phyloP scores from a whole-genome alignment of 2,113 vertebrate genomes.

The Gila orcuttii region DNA sequence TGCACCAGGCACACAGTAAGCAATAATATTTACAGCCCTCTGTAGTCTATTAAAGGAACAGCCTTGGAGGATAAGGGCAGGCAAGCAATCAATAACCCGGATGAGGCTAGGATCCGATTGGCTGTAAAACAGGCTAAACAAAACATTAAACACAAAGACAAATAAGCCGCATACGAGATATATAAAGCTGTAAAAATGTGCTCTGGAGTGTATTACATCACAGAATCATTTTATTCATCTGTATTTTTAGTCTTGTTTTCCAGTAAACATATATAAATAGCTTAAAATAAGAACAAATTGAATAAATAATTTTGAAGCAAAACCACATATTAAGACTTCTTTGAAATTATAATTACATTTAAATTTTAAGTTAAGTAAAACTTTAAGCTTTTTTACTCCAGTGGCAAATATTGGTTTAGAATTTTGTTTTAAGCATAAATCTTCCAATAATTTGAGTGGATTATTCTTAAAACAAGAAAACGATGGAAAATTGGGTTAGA shows the following conservation, averaged over 20 bases:
- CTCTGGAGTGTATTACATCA: background rate
- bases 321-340: background rate
- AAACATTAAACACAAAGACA: slow-evolving; percentile 34
- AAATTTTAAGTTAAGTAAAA: too few species aligned
- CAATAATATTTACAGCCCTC: slow-evolving; percentile 46
- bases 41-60: slow-evolving; percentile 49
- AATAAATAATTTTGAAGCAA: background rate
- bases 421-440: background rate
- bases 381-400: background rate
- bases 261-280: background rate
- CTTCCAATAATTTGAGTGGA: background rate
- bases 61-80: slow-evolving; percentile 41
- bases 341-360: too few species aligned
- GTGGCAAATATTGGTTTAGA: background rate
- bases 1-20: slow-evolving; percentile 28
- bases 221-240: background rate
- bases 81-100: slow-evolving; percentile 43
- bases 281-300: background rate
- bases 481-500: too few species aligned
- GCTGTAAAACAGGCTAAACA: slow-evolving; percentile 34
- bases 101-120: slow-evolving; percentile 28
- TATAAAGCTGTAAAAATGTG: slow-evolving; percentile 14
- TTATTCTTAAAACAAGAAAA: background rate
- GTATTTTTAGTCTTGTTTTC: background rate
- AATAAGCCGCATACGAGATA: slow-evolving; percentile 15